Conservation (phyloP, 2,888 invertebrate species). For the Nebria salina region DNA sequence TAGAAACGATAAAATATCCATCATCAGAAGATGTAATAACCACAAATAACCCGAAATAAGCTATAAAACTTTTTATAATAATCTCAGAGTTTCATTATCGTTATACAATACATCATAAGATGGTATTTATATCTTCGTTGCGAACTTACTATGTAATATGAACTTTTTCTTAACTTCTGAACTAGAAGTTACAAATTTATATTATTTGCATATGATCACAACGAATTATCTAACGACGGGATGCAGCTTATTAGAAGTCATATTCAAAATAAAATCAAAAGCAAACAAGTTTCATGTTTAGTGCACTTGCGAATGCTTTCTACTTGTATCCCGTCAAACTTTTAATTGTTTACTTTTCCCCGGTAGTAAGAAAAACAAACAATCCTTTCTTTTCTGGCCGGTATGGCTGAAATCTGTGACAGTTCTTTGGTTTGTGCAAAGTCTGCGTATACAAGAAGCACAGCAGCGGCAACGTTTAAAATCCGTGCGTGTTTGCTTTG, state of each 20-base stretch:
- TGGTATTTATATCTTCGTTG: not conserved
- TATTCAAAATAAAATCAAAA: no score
- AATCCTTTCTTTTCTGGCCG: not conserved
- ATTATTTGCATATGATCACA: not conserved
- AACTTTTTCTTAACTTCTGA: not conserved
- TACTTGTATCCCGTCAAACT: not conserved
- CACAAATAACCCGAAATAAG: constrained; percentile 43
- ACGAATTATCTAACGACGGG: not conserved
- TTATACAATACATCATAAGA: constrained; percentile 14
- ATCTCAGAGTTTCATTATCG: constrained; percentile 42
- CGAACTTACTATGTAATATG: not conserved
- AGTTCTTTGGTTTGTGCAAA: not conserved
- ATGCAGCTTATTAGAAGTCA: no score
- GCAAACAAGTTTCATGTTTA: no score
- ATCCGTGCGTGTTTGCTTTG: constrained; percentile 41
- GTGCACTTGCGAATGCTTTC: no score
- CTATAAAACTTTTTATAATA: constrained; percentile 45
- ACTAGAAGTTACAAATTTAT: not conserved
- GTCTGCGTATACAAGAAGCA: not conserved
- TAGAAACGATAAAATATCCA: constrained; percentile 45
- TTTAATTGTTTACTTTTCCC: constrained; percentile 1
- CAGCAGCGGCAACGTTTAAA: constrained; percentile 20
- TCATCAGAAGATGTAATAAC: constrained; percentile 43
- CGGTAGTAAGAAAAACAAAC: not conserved
- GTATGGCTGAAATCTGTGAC: not conserved